Evolutionary conservation across 2,888 invertebrate genomes (phyloP), one percentile per base, ranked within the genome.

Genomic region (Acronicta alni): DNA sequence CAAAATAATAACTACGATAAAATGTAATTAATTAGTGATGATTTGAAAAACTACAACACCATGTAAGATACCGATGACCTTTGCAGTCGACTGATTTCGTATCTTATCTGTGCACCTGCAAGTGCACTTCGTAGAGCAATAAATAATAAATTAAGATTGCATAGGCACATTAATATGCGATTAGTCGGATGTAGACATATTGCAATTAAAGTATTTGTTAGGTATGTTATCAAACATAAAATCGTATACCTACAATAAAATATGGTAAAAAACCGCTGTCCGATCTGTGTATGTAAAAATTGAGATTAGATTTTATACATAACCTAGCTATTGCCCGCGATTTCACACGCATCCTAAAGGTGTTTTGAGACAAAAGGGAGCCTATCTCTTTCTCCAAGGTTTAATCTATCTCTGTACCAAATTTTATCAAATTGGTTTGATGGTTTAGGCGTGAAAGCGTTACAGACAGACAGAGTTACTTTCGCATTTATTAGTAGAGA

Each of bases 71-170:
- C 35, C 9, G 47, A 59, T 61, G 57, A 70, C 69, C 66, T 71
- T 65, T 65, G 15, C 35, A 56, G 26, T 44, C 17, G 61, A 35
- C 37, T 46, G 56, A 67, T 72, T 70, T 69, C 53, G 39, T 47
- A 47, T 62, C 43, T 61, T 57, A 67, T 61, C 51, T 45, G 42
- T 56, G 49, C 67, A 72, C 56, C 62, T 67, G 72, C 53, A 3
- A 38, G 7, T 45, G 17, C 30, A 49, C 32, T 51, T 46, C 16
- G 37, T 58, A 44, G 39, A 64, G 46, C 53, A 52, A 58, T 49
- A 32, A 55, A 51, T 57, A 41, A 51, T 54, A 46, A 42, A 58
- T 51, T 45, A 30, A 32, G 35, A 15, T 49, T 16, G 30, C 14
- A 23, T n/a, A 43, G n/a, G 43, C 15, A 43, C 26, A 68, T 52